Conservation (phyloP, 2,113 vertebrate species). For the Gorsachius goisagi region DNA sequence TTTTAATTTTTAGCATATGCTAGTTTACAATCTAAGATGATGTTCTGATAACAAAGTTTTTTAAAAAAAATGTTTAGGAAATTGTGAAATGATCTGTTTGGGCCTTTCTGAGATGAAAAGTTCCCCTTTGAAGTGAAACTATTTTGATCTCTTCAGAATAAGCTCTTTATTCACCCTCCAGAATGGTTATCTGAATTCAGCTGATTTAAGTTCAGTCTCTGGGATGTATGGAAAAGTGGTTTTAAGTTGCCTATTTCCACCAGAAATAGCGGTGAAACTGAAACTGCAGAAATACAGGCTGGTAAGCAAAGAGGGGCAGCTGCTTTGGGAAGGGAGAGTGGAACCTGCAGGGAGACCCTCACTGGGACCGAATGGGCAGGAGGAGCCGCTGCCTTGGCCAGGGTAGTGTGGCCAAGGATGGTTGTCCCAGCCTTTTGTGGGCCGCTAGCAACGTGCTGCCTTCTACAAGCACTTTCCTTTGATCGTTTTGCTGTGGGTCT, state of each 20-base stretch:
- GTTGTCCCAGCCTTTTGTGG: not conserved
- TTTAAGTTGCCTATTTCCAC: not conserved
- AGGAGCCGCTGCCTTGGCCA: not conserved
- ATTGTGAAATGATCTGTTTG: conserved; percentile 30
- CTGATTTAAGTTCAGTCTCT: not conserved
- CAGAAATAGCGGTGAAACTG: not conserved
- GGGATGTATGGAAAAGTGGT: not conserved
- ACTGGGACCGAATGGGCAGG: rapidly evolving
- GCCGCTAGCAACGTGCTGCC: not conserved
- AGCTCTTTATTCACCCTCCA: not conserved
- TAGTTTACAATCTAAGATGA: not conserved
- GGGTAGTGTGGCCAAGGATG: not conserved
- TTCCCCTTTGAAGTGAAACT: conserved; percentile 33
- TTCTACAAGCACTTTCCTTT: not conserved
- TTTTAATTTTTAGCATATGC: conserved; percentile 46
- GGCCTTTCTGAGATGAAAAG: not conserved
- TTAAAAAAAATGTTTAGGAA: not conserved
- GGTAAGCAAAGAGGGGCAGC: not conserved
- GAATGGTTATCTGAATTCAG: not conserved
- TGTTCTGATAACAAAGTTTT: not conserved
- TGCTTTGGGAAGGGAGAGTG: not conserved
- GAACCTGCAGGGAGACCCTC: not conserved
- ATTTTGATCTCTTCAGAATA: conserved; percentile 1
- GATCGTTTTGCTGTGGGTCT: not conserved
- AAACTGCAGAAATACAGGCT: not conserved